Evolutionary conservation across 1,140 invertebrate species (phyloP), one percentile per base, ranked within the genome.

Genomic region (Harlomillsia oculata): DNA sequence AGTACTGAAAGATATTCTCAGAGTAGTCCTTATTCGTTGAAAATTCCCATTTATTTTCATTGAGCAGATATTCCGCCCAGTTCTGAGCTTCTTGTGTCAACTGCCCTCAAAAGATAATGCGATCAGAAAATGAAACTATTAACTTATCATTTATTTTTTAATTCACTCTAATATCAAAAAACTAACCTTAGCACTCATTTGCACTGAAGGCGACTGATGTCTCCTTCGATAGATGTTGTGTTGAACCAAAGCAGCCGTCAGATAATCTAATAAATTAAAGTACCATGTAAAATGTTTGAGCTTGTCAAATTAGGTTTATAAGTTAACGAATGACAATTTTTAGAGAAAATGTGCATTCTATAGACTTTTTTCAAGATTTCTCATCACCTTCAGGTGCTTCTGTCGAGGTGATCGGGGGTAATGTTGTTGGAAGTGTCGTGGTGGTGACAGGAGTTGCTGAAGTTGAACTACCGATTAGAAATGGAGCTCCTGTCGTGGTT

Each of bases 1-100:
- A 58, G 34, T 58, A 58, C 46, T 58, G 56, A 20, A 58, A 58
- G 13, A 58, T 51, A 23, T 58, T 58, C 21, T 58, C 46, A 1
- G 56, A 58, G 28, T 58, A 58, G 14, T 58, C 56, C 46, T 58
- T 50, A 8, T 49, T 49, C 18, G 48, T 43, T 26, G 56, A 34
- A 50, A 56, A 52, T 58, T 52, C 56, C 56, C 48, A 58, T 39
- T 58, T 58, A 39, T 58, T 58, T 52, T 58, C 56, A 28, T 39
- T 32, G 6, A 58, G 56, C 23, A 58, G 34, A 21, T 58, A 50
- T 26, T 58, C 56, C 8, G 56, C 56, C 56, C 56, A 58, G 3
- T 30, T 32, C 30, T 58, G 56, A n/a, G 56, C 56, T 36, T 58
- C 56, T 41, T 52, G 51, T 34, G 49, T 44, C 11, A 58, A 25